phyloP scores from a whole-genome alignment of 2,113 vertebrate genomes.

The Dendropsophus ebraccatus region DNA sequence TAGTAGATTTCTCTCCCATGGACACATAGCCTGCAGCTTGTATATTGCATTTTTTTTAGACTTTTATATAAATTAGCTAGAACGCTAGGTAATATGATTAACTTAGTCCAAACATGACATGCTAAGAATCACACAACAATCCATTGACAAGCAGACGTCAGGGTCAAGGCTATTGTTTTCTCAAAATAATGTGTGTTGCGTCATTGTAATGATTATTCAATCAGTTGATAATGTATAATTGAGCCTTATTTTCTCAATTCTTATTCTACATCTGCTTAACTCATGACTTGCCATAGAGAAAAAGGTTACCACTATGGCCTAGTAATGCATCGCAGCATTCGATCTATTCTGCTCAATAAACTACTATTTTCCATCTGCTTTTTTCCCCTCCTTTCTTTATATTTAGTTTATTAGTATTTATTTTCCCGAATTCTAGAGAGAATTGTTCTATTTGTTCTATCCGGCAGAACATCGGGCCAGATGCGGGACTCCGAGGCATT shows the following conservation, averaged over 20 bases:
- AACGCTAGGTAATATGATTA: neutral
- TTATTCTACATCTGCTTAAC: conserved; percentile 12
- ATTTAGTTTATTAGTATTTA: neutral
- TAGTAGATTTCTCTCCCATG: neutral
- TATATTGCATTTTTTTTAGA: neutral
- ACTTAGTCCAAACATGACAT: conserved; percentile 14
- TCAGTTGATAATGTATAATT: conserved; percentile 26
- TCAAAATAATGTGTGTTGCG: conserved; percentile 21
- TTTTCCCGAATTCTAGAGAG: neutral
- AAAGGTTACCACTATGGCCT: neutral
- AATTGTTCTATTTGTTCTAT: neutral
- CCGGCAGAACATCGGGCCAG: neutral
- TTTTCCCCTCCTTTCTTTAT: neutral
- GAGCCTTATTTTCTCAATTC: neutral
- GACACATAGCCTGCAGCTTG: neutral
- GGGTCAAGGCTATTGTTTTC: conserved; percentile 51
- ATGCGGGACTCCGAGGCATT: neutral
- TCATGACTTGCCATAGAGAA: neutral
- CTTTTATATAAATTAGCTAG: neutral
- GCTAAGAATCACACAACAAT: conserved; percentile 30
- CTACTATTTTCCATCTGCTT: neutral
- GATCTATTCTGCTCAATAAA: neutral
- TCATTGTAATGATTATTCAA: conserved; percentile 46
- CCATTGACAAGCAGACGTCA: conserved; percentile 9
- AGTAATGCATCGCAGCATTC: neutral